These are phyloP conservation scores for Agrochola macilenta DNA, from an alignment of 2,888 invertebrate species.

Conservation along the genomic window DNA sequence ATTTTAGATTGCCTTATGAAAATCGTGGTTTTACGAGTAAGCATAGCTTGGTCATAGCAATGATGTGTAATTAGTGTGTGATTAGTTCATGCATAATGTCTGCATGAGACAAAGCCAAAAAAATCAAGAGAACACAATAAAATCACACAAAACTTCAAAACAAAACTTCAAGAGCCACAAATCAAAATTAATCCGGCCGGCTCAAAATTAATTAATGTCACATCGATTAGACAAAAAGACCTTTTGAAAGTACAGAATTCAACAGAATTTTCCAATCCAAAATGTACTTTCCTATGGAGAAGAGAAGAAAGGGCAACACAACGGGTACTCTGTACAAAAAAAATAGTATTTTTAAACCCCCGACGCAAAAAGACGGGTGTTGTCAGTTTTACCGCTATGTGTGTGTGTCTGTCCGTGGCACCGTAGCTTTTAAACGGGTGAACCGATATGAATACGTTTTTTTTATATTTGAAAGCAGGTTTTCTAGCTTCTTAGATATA, in stretches of 20 bases:
- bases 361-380: no score
- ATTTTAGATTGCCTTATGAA: conserved; percentile 8
- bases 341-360: no score
- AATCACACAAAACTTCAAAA: not conserved
- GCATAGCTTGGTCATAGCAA: not conserved
- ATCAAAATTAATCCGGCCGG: no score
- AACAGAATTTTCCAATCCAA: not conserved
- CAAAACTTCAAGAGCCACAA: not conserved
- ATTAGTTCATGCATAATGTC: not conserved
- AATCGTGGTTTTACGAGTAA: conserved; percentile 10
- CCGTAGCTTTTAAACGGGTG: no score
- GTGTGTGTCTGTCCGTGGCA: no score
- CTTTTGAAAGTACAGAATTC: not conserved
- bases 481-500: no score
- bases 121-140: not conserved
- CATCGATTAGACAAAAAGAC: no score
- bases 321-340: not conserved
- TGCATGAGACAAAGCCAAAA: not conserved
- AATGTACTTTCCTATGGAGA: not conserved
- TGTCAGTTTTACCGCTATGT: no score
- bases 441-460: no score
- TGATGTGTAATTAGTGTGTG: not conserved
- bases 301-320: not conserved
- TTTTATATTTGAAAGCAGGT: no score
- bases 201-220: not conserved